These are phyloP conservation scores for Tiliacea citrago DNA, from an alignment of 2,888 invertebrate genomes.

Conservation along the genomic window DNA sequence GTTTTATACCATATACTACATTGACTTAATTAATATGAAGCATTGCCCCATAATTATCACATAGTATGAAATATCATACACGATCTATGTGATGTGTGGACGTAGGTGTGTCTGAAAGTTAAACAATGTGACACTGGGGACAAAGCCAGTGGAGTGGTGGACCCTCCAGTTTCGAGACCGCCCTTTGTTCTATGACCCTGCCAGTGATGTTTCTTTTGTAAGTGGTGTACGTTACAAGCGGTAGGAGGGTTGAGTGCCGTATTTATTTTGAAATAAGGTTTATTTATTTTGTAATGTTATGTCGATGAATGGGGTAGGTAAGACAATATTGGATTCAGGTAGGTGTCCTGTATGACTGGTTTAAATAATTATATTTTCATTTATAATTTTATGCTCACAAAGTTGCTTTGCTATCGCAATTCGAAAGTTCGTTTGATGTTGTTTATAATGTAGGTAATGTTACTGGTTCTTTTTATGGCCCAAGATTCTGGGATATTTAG, in stretches of 20 bases:
- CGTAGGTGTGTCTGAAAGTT: conserved; percentile 73
- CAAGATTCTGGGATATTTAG: background rate
- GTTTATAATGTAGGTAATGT: background rate
- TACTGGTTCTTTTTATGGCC: background rate
- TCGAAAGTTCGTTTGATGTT: background rate
- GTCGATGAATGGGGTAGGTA: background rate
- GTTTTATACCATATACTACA: too few species aligned
- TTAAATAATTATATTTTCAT: background rate
- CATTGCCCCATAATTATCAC: conserved; percentile 7
- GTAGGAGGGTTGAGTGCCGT: conserved; percentile 32
- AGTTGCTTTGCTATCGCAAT: background rate
- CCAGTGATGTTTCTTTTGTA: conserved; percentile 79
- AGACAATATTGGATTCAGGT: background rate
- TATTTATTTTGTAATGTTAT: conserved; percentile 34
- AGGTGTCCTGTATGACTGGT: background rate
- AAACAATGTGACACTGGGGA: conserved; percentile 85
- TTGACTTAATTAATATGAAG: conserved; percentile 8
- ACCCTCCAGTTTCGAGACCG: conserved; percentile 77
- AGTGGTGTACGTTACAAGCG: conserved; percentile 58
- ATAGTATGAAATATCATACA: conserved; percentile 34
- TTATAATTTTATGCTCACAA: background rate
- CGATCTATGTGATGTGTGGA: conserved; percentile 54
- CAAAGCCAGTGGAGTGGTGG: conserved; percentile 83
- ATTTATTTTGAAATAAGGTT: conserved; percentile 9
- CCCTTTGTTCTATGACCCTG: conserved; percentile 83